Base-by-base conservation (phyloP, 2,113 vertebrate genomes). In the Panurus biarmicus region DNA sequence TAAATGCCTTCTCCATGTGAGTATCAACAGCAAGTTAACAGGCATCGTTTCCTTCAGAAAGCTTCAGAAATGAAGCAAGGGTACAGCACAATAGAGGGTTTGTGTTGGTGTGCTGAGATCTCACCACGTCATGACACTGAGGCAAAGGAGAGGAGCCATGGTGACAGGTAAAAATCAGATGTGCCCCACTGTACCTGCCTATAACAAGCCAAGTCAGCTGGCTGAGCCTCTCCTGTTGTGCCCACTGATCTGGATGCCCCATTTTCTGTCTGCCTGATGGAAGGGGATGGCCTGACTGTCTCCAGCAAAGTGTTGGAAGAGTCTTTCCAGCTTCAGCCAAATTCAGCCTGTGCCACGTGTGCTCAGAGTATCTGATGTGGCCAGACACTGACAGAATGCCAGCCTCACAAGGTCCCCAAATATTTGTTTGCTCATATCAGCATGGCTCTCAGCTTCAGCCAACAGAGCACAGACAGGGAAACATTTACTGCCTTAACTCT, bases 361-460 rank as follows among this genome's bases (percentile, higher is more conserved):
- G 9, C 54, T 80, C 17, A 13, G 12, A 79, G 69, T 31, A 44
- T 42, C 69, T 40, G 56, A 64, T 51, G 40, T 1, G 1, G 28
- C 40, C 64, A 72, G 33, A 57, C 8, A 51, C 16, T 5, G 8
- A 81, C 0, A 1, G 22, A 64, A 60, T 53, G 40, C 28, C 45
- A 53, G 67, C 35, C 83, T 36, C 82, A 83, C 45, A 72, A 47
- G 44, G 38, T 14, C 56, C 50, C 58, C 58, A 89, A 51, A 58
- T 84, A 93, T 47, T 50, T 87, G 25, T n/a, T 35, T 2, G 3
- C 18, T 83, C 18, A 54, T 1, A 0, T 87, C 48, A 90, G 53
- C 7, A 4, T 1, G 1, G 40, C 57, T 66, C 35, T 47, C 3
- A 0, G 56, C 24, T 71, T 69, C 4, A 0, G 64, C 51, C 2